Evolutionary conservation across 1,140 invertebrate species (phyloP), one percentile per base, ranked within the genome.

Genomic region (Uloborus diversus): DNA sequence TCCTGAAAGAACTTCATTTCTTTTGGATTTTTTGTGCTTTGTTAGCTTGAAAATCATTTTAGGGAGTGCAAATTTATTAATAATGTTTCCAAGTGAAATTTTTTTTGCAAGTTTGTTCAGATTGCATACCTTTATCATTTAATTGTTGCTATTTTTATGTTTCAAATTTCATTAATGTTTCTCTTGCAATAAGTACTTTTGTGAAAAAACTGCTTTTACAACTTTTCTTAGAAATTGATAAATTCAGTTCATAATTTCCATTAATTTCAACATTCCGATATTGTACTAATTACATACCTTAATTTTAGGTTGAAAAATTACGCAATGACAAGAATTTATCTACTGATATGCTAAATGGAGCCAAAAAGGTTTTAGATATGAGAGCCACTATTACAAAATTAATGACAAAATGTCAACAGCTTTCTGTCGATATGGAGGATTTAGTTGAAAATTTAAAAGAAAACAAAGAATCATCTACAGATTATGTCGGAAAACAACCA

Each of bases 331-430:
- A 86, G 76, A 71, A 80, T 11, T 78, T 89, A 64, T 84, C 84
- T 4, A 84, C 85, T 64, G 85, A 87, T 51, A 75, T 89, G 17
- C 83, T 90, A 23, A 85, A 86, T 81, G 85, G 86, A 30, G 88
- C 86, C 53, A 85, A 86, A 59, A 86, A 88, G 49, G 82, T 89
- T 28, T 84, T 90, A 20, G 84, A 86, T 51, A 86, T 87, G 35
- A 85, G 88, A 53, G 84, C 85, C 56, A 85, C 86, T 5, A 85
- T 90, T 0, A 84, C 83, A 2, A 85, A 85, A 68, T 82, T 90
- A 20, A 89, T 90, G 88, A 83, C 86, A 59, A 86, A 85, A 62
- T 90, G 89, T 84, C 86, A 89, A 73, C 85, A 85, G 32, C 88
- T 90, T 51, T 86, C 86, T 20, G 79, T 85, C 9, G 83, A 88